Conservation (phyloP, 2,113 vertebrate species). For the Anolis carolinensis region DNA sequence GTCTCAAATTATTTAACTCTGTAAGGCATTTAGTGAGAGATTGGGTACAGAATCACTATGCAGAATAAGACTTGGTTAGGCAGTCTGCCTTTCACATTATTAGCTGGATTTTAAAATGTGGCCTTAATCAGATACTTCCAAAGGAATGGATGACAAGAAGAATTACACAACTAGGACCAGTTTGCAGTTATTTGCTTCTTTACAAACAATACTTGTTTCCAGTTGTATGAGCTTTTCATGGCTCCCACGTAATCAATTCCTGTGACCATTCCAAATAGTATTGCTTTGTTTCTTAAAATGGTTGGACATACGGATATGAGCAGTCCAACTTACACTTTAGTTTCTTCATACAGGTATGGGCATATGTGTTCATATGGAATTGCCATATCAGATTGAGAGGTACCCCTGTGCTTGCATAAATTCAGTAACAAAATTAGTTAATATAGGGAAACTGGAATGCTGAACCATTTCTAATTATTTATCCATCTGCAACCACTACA, state of each 20-base stretch:
- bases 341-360: background rate
- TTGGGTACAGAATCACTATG: slow-evolving; percentile 22
- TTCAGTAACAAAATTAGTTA: too few species aligned
- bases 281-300: background rate
- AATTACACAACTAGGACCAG: slow-evolving; percentile 14
- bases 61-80: slow-evolving; percentile 32
- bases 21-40: slow-evolving; percentile 29
- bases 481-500: background rate
- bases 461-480: background rate
- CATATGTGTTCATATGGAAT: background rate
- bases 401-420: background rate
- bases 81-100: slow-evolving; percentile 28
- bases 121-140: slow-evolving; percentile 25
- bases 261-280: background rate
- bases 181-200: slow-evolving; percentile 19
- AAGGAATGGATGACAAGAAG: slow-evolving; percentile 16
- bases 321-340: background rate
- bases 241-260: too few species aligned
- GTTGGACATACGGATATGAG: background rate
- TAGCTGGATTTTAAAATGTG: slow-evolving; percentile 38
- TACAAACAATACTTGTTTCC: background rate
- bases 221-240: background rate
- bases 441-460: background rate
- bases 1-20: slow-evolving; percentile 35
- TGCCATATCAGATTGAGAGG: background rate